Percentiles rank a stretch among this genome's conserved stretches.
phyloP scores from a whole-genome alignment of 2,888 invertebrate genomes.

The Drosophila melanosoma region DNA sequence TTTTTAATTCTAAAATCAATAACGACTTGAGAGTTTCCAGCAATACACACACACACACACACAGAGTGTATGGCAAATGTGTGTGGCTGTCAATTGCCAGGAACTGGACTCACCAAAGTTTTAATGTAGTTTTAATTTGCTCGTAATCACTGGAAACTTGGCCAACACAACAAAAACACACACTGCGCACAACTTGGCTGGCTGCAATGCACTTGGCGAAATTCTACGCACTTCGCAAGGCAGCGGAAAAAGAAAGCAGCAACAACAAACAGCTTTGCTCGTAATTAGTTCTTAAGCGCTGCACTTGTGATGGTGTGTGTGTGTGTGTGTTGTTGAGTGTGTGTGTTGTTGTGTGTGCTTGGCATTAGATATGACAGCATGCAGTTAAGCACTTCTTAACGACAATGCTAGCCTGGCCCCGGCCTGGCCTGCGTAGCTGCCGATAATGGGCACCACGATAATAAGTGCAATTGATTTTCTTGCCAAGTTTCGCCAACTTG shows the following conservation, averaged over 20 bases:
- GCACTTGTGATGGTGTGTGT: conserved; percentile 23
- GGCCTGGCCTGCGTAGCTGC: conserved; percentile 49
- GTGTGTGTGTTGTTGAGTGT: conserved; percentile 18
- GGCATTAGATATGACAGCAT: conserved; percentile 75
- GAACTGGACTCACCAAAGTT: conserved; percentile 65
- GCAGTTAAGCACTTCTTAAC: conserved; percentile 77
- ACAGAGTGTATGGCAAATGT: not conserved
- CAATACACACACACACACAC: conserved; percentile 9
- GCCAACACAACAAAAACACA: conserved; percentile 30
- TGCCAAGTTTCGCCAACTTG: conserved; percentile 55
- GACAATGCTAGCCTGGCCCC: conserved; percentile 48
- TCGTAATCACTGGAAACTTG: conserved; percentile 73
- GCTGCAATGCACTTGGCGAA: conserved; percentile 36
- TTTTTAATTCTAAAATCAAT: conserved; percentile 41
- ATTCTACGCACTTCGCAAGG: conserved; percentile 53
- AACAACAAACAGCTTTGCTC: conserved; percentile 57
- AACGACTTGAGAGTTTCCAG: conserved; percentile 26
- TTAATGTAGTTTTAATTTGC: conserved; percentile 82
- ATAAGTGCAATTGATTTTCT: conserved; percentile 75
- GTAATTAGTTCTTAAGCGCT: conserved; percentile 79
- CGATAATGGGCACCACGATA: conserved; percentile 68
- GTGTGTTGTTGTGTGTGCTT: conserved; percentile 30
- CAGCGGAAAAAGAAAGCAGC: conserved; percentile 12
- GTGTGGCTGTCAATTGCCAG: conserved; percentile 64
- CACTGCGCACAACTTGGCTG: conserved; percentile 33